Evolutionary conservation across 2,113 vertebrate species (phyloP).

Genomic region (Vidua chalybeata): DNA sequence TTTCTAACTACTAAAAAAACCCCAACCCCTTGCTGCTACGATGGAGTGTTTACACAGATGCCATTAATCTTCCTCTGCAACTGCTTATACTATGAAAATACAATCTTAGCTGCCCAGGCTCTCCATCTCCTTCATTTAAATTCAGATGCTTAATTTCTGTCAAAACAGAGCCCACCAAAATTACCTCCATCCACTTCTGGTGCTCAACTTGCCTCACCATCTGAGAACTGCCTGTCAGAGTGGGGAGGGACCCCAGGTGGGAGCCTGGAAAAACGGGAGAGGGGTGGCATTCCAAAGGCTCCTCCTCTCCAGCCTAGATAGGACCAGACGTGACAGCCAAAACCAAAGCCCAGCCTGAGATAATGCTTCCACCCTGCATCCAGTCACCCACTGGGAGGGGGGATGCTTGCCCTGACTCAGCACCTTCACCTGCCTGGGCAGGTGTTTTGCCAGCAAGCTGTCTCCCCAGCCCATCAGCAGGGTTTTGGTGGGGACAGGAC

Average conservation of each 20-base stretch:
- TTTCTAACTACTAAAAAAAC: neutral
- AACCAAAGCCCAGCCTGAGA: neutral
- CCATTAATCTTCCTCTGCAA: slow-evolving; percentile 21
- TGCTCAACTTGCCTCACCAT: neutral
- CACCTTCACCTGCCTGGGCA: neutral
- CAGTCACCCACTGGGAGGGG: no score
- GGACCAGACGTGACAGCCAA: neutral
- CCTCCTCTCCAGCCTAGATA: neutral
- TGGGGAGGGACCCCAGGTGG: neutral
- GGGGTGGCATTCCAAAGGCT: neutral
- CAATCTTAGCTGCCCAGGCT: neutral
- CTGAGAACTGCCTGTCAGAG: neutral
- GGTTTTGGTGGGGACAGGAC: neutral
- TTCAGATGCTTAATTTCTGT: slow-evolving; percentile 38
- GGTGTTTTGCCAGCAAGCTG: neutral
- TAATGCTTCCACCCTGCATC: neutral
- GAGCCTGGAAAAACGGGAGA: neutral
- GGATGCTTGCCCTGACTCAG: neutral
- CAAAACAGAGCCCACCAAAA: slow-evolving; percentile 33
- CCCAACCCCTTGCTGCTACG: neutral
- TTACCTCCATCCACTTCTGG: neutral
- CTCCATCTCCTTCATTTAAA: slow-evolving; percentile 3
- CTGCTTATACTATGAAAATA: slow-evolving; percentile 28
- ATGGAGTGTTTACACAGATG: slow-evolving; percentile 17
- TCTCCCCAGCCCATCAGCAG: neutral